Conservation (phyloP, 2,888 invertebrate genomes). For the Diarsia dahlii region DNA sequence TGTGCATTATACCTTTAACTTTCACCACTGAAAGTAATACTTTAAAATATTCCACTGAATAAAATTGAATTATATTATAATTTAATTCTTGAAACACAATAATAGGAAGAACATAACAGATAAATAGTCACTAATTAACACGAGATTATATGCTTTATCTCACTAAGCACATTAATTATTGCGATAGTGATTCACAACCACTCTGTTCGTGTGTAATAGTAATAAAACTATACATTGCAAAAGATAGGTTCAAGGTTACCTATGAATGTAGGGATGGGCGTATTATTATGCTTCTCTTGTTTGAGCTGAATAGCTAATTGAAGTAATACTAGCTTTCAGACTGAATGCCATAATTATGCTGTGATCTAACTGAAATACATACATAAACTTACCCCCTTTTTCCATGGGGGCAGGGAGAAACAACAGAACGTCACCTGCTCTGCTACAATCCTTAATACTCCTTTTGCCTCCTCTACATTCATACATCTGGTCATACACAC, state of each 20-base stretch:
- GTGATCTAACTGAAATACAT: not conserved
- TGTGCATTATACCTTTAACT: no score
- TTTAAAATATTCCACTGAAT: not conserved
- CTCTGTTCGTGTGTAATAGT: not conserved
- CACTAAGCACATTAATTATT: not conserved
- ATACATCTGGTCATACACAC: no score
- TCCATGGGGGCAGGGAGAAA: no score
- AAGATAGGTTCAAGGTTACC: not conserved
- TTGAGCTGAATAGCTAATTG: not conserved
- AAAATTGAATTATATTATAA: no score
- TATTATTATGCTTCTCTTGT: not conserved
- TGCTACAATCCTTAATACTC: no score
- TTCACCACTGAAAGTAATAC: no score
- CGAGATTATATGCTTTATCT: constrained; percentile 10
- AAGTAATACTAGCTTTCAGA: not conserved
- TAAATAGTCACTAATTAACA: not conserved
- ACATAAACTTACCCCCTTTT: no score
- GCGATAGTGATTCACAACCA: not conserved
- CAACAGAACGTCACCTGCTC: no score
- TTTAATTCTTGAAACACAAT: constrained; percentile 1
- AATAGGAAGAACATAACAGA: not conserved
- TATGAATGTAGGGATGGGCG: not conserved
- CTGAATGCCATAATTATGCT: not conserved
- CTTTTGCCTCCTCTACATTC: no score
- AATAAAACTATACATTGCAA: not conserved